Base-by-base conservation (phyloP, 2,888 invertebrate species). In the Meandrusa payeni region DNA sequence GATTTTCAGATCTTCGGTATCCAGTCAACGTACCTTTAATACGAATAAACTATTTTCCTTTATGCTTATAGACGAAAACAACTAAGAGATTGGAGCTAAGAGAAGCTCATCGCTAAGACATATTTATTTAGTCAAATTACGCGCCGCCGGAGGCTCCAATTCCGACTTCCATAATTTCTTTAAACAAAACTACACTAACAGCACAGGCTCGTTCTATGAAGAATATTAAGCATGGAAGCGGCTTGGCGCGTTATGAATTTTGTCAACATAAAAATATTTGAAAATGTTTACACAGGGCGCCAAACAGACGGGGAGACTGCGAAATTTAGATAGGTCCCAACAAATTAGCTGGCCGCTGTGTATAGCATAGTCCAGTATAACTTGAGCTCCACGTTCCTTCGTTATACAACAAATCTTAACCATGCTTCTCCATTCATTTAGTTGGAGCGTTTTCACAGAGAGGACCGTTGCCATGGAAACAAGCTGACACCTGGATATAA, bases 401-500 rank as follows among this genome's bases (percentile, higher is more conserved):
- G 22, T 27, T 36, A 49, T 41, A 53, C 61, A 55, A 54, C 51
- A 42, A 53, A 44, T 32, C 44, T 57, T 57, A 57, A 26, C 29
- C 13, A 22, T 17, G 13, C 24, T 24, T 19, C 36, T 36, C 43
- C 38, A 32, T 44, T 44, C 44, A 41, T 51, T 41, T 41, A 47
- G 33, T 41, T 26, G 19, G 4, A 31, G 32, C 34, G 29, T 19
- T 26, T 41, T 36, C 19, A 45, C 42, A 41, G 64, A 66, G 29
- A 22, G 64, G 59, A 55, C 54, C 57, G 68, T 72, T 61, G 50
- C 65, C 60, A 68, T 68, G 62, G 61, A 66, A 64, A 73, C 72
- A 57, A 55, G 46, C 54, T 64, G 65, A 66, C 76, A 81, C 77
- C 76, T 79, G 76, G 73, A 54, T 60, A 40, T 49, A 51, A 57